Evolutionary conservation across 2,797 vertebrate genomes (phyloP).

Genomic region (Garrulus glandarius): DNA sequence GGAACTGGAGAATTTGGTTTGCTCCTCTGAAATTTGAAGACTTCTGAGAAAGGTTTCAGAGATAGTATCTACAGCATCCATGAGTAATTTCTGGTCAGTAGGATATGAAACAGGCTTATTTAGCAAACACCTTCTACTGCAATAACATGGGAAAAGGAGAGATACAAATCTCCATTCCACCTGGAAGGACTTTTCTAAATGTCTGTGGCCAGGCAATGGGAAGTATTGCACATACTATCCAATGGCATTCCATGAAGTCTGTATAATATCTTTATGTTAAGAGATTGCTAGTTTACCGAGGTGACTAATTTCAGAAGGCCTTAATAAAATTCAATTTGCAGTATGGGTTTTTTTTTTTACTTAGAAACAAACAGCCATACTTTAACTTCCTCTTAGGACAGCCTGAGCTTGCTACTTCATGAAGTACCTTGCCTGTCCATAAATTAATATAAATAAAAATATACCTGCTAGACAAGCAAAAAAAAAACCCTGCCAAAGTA

Average conservation of each 20-base stretch:
- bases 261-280: not conserved
- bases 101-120: not conserved
- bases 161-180: not conserved
- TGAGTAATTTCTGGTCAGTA: not conserved
- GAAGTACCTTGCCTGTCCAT: not conserved
- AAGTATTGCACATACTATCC: not conserved
- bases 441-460: conserved; percentile 7
- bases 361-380: not conserved
- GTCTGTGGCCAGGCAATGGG: not conserved
- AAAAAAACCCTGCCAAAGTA: not conserved
- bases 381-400: not conserved
- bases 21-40: not conserved
- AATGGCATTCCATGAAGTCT: not conserved
- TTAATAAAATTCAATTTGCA: not conserved
- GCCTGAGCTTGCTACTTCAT: not conserved
- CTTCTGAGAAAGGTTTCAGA: not conserved
- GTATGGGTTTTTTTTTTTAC: not conserved
- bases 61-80: not conserved
- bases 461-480: conserved; percentile 16
- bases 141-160: not conserved
- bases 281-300: not conserved
- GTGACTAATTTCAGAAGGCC: not conserved
- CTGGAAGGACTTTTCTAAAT: not conserved
- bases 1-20: not conserved
- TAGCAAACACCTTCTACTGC: not conserved